Evolutionary conservation across 2,113 vertebrate genomes (phyloP), one percentile per base, ranked within the genome.

Genomic region (Scytalopus superciliaris): DNA sequence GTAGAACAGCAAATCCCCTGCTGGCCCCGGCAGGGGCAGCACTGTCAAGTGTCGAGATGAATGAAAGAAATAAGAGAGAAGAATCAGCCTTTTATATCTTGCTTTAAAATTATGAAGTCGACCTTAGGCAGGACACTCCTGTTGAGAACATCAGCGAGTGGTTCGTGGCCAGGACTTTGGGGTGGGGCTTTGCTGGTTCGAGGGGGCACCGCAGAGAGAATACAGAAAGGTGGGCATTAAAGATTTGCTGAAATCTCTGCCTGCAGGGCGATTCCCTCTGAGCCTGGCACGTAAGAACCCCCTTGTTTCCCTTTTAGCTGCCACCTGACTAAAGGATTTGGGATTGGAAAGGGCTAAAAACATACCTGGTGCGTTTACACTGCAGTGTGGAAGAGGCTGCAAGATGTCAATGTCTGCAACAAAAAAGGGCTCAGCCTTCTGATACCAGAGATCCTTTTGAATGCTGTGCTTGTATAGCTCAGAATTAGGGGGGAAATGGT

Each of bases 1-100:
- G 55, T 45, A 44, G 83, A 96, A 88, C 31, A 68, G 19, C 79
- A 84, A 94, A 94, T 89, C 56, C 89, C 85, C 47, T 22, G 6
- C 68, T 63, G 87, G 74, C 40, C 39, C 62, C 19, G 66, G 45
- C 53, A 62, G 10, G 45, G 69, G 22, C 53, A 83, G 39, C 21
- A 79, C 16, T 90, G 81, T 93, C 85, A 90, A 75, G 44, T 33
- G 50, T 42, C 40, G 75, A 80, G 87, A 91, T 56, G 62, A 94
- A 95, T 76, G 47, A 49, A 81, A 86, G 62, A 60, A 80, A 52
- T 24, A 74, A 84, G 50, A 86, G 50, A 93, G 55, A 95, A 93
- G 55, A 84, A 93, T 86, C 67, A 83, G 33, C 21, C 55, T 85
- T 93, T 86, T 69, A 63, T 78, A 74, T 59, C 50, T 95, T 47